These are phyloP conservation scores for Notamacropus eugenii DNA, from an alignment of 2,797 vertebrate species.

Conservation along the genomic window DNA sequence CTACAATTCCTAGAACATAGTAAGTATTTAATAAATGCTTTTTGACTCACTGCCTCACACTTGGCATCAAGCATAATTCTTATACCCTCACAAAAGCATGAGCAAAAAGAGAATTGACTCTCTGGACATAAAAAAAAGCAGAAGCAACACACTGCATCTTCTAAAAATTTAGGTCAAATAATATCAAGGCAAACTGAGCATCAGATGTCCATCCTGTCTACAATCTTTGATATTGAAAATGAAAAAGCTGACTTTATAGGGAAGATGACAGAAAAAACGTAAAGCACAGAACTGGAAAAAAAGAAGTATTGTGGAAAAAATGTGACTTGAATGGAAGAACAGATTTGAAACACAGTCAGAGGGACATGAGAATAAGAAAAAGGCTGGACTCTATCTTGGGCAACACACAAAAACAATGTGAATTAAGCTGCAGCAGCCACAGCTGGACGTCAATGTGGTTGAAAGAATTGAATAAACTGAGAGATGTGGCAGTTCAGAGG, in stretches of 20 bases:
- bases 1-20: neutral
- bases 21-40: neutral
- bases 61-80: neutral
- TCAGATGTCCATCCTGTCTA: rapidly evolving
- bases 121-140: neutral
- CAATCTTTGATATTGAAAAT: neutral
- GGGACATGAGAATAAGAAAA: rapidly evolving
- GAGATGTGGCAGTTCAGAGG: neutral
- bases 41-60: neutral
- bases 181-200: neutral
- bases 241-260: neutral
- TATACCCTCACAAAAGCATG: neutral
- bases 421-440: rapidly evolving
- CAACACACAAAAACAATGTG: rapidly evolving
- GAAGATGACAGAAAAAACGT: neutral
- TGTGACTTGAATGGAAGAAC: rapidly evolving
- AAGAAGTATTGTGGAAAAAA: rapidly evolving
- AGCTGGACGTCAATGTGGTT: rapidly evolving
- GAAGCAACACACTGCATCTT: neutral
- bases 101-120: neutral
- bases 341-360: neutral
- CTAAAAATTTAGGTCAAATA: neutral
- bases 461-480: neutral
- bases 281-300: neutral
- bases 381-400: rapidly evolving